Conservation (phyloP, 1,140 invertebrate species). For the Thaumatotibia leucotreta region DNA sequence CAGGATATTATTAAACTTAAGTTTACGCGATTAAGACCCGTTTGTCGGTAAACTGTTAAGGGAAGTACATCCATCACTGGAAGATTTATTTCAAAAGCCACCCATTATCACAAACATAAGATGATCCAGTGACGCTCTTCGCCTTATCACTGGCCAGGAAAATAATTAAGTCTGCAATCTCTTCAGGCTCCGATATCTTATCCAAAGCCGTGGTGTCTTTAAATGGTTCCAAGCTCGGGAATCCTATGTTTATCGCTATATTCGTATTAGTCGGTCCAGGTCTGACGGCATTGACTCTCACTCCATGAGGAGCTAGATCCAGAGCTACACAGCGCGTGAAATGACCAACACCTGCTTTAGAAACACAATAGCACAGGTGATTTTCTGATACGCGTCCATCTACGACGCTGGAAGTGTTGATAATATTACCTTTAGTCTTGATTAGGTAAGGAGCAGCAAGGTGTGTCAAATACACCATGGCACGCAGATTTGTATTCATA, state of each 20-base stretch:
- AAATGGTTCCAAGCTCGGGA: not conserved
- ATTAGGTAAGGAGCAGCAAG: slow-evolving; percentile 83
- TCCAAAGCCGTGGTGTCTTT: not conserved
- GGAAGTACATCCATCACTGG: too few species aligned
- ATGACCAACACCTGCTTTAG: slow-evolving; percentile 15
- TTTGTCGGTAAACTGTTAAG: too few species aligned
- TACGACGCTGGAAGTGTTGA: slow-evolving; percentile 89
- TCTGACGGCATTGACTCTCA: not conserved
- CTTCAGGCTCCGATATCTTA: slow-evolving; percentile 11
- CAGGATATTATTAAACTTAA: too few species aligned
- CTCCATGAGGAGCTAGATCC: not conserved
- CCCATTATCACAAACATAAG: slow-evolving; percentile 11
- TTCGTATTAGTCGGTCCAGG: not conserved
- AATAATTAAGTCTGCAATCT: slow-evolving; percentile 18
- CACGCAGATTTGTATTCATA: slow-evolving; percentile 83
- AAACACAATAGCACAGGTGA: not conserved
- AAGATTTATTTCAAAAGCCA: too few species aligned
- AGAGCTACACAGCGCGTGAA: too few species aligned
- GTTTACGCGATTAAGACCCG: too few species aligned
- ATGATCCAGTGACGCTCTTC: slow-evolving; percentile 10
- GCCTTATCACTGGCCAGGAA: slow-evolving; percentile 22
- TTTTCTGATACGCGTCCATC: slow-evolving; percentile 46
- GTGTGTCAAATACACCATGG: slow-evolving; percentile 82
- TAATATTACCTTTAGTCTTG: slow-evolving; percentile 81
- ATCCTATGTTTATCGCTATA: not conserved